Base-by-base conservation (phyloP, 2,888 invertebrate species). In the Erebia epiphron region DNA sequence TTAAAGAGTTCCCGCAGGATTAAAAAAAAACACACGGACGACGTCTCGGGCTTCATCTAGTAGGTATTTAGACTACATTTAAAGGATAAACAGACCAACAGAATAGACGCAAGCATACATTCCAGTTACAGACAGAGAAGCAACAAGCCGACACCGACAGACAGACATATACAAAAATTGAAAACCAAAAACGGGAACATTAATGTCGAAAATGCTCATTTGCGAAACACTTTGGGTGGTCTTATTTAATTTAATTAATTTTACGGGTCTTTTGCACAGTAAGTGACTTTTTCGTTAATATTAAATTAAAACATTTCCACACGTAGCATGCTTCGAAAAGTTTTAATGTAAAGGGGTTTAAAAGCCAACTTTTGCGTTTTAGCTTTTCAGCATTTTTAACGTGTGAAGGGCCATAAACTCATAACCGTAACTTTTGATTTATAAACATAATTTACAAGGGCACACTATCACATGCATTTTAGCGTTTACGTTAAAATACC, bases 391-490 rank as follows among this genome's bases (percentile, higher is more conserved):
- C 35, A 65, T n/a, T n/a, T n/a, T n/a, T 54, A 52, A 54, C 58
- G 46, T 67, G 58, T 58, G 43, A 67, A 49, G 66, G 66, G 66
- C 57, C 66, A 46, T 66, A 66, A 49, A 57, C 56, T 66, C 66
- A 46, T 66, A 66, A 49, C 66, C 56, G 56, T 66, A 43, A 61
- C 61, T 16, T 62, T 49, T 58, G 67, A 67, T 67, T 58, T 67
- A 49, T 62, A 49, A 64, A 65, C n/a, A 58, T 67, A 57, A 58
- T 49, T 67, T 49, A 58, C 49, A 49, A 57, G 58, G 67, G 46
- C 35, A 5, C 9, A 57, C 43, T 57, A 66, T 21, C 43, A 60
- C 10, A 49, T 62, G 14, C 57, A 7, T 62, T 13, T 18, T 46
- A 58, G 61, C 66, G 4, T 57, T 67, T 46, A 58, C 41, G 26